These are phyloP conservation scores for Limanda limanda DNA, from an alignment of 2,113 vertebrate genomes.

Conservation along the genomic window DNA sequence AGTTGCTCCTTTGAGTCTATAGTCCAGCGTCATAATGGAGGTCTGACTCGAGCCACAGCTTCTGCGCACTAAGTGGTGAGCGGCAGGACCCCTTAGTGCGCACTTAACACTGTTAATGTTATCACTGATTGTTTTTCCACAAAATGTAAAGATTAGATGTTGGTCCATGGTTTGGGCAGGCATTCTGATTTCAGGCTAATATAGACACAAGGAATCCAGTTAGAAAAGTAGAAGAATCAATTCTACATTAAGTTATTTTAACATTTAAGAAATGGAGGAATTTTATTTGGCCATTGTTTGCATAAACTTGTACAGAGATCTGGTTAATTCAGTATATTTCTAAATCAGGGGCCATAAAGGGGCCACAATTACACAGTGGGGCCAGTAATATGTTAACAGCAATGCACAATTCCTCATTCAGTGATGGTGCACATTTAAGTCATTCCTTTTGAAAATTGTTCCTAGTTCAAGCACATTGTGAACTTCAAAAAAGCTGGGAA, in stretches of 20 bases:
- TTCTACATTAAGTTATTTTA: too few relatives aligned
- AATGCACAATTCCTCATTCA: too few relatives aligned
- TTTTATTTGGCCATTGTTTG: background rate
- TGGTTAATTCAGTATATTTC: too few relatives aligned
- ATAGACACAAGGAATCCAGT: background rate
- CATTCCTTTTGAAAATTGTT: background rate
- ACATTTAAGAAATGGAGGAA: too few relatives aligned
- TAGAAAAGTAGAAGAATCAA: background rate
- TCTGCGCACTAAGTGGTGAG: conserved; percentile 29
- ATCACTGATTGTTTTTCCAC: conserved; percentile 58
- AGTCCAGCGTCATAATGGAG: conserved; percentile 15
- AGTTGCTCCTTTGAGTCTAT: background rate
- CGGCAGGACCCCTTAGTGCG: conserved; percentile 36
- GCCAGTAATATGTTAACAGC: too few relatives aligned
- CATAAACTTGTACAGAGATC: too few relatives aligned
- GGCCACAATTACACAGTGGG: too few relatives aligned
- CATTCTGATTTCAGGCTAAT: background rate
- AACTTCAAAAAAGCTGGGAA: too few relatives aligned
- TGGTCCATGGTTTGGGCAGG: conserved; percentile 3
- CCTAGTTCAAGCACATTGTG: background rate
- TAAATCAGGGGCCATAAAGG: too few relatives aligned
- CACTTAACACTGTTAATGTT: conserved; percentile 28
- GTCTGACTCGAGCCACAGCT: conserved; percentile 40
- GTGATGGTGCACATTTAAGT: too few relatives aligned
- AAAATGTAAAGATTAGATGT: conserved; percentile 34